Evolutionary conservation across 2,113 vertebrate genomes (phyloP), one percentile per base, ranked within the genome.

Genomic region (Prionailurus viverrinus): DNA sequence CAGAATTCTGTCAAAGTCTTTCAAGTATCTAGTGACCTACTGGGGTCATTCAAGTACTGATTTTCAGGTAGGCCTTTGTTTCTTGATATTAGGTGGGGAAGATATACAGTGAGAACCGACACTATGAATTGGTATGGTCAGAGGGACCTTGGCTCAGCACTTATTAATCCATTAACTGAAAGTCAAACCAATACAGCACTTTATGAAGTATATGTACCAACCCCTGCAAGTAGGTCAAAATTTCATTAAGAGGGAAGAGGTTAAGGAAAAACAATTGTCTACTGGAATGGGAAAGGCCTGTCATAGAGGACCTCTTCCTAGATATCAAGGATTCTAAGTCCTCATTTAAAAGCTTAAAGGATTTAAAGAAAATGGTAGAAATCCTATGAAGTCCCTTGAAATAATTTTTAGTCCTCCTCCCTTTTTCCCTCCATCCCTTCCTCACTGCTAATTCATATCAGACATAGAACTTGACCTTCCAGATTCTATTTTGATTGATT

Each of bases 121-220:
- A 9, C 25, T 79, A 16, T 79, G 7, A 11, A 36, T 19, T 87
- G 65, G 33, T 11, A 53, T 66, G 29, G 8, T 63, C 51, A 61
- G 36, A 93, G 48, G 19, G 41, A 55, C 63, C 68, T 96, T 93
- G 25, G 11, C 39, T 91, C n/a, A 76, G 18, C 23, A 93, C 3
- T 79, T 93, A 48, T 33, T 74, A 69, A 39, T 71, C n/a, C 80
- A 3, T 74, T 89, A 89, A 86, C 18, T 92, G 29, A 19, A 97
- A 86, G 78, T 76, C 23, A 92, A 58, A 88, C 21, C 31, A 97
- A 58, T 84, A 63, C 8, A 84, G 14, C n/a, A 65, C 27, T 87
- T 91, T 92, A 69, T 41, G 21, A 96, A 82, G 6, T 78, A 82
- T 81, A 29, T 87, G 25, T 91, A 53, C 45, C 33, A 93, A 13